Evolutionary conservation across 2,888 invertebrate species (phyloP).

Genomic region (Spialia ferax): DNA sequence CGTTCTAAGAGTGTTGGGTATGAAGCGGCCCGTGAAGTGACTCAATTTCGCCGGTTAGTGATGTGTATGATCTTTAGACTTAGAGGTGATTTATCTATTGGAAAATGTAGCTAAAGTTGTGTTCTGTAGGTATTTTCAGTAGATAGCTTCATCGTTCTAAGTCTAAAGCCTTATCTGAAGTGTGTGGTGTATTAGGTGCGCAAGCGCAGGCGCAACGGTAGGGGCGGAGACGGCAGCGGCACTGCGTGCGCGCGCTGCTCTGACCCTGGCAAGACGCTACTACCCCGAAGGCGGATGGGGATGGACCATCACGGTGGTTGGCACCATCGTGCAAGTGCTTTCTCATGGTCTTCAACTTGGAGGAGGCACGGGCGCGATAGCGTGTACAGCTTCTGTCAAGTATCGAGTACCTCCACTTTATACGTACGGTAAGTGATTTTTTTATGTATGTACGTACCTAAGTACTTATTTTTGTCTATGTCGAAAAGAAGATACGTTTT

Average conservation of each 20-base stretch:
- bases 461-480: no score
- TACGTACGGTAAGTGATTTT: constrained; percentile 88
- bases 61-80: constrained; percentile 34
- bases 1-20: constrained; percentile 84
- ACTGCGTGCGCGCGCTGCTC: constrained; percentile 87
- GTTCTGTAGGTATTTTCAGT: constrained; percentile 12
- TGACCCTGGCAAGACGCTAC: constrained; percentile 91
- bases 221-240: constrained; percentile 78
- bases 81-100: constrained; percentile 19
- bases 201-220: constrained; percentile 80
- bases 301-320: constrained; percentile 92
- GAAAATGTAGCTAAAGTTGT: neutral
- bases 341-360: constrained; percentile 92
- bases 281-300: constrained; percentile 97
- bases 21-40: constrained; percentile 79
- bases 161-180: constrained; percentile 41
- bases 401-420: constrained; percentile 88
- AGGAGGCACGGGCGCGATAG: constrained; percentile 88
- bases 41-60: constrained; percentile 83
- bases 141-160: constrained; percentile 18
- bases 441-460: no score
- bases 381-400: constrained; percentile 87
- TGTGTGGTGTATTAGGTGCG: constrained; percentile 77
- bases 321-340: constrained; percentile 90
- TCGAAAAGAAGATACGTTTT: neutral